These are phyloP conservation scores for Drosophila paranaensis DNA, from an alignment of 2,888 invertebrate species.

Conservation along the genomic window DNA sequence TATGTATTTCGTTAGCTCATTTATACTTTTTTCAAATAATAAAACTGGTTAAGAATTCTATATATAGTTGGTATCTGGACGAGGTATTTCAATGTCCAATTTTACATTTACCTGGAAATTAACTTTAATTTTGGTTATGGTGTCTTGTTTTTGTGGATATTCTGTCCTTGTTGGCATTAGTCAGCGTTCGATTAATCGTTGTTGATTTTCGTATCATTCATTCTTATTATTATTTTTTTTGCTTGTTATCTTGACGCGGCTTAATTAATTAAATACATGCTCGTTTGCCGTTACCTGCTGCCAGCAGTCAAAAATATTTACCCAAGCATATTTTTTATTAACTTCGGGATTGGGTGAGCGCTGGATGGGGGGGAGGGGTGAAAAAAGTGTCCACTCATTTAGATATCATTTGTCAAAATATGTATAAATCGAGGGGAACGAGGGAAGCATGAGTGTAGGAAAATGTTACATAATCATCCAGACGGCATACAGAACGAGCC, in stretches of 20 bases:
- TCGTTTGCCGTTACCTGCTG: constrained; percentile 39
- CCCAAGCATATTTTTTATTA: constrained; percentile 47
- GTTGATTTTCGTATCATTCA: constrained; percentile 34
- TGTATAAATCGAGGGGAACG: constrained; percentile 61
- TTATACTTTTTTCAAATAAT: too few species aligned
- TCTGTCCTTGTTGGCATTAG: constrained; percentile 27
- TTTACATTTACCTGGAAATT: neutral
- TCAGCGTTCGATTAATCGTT: constrained; percentile 37
- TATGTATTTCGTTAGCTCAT: too few species aligned
- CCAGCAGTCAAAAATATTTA: constrained; percentile 61
- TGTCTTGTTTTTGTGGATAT: neutral
- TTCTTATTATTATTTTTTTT: constrained; percentile 5
- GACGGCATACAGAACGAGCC: constrained; percentile 55
- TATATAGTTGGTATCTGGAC: too few species aligned
- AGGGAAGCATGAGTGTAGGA: constrained; percentile 31
- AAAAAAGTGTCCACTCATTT: constrained; percentile 74
- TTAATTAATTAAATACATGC: constrained; percentile 68
- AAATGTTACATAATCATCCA: constrained; percentile 74
- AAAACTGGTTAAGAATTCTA: too few species aligned
- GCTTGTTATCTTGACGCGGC: constrained; percentile 59
- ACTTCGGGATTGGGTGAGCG: constrained; percentile 13
- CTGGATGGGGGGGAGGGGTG: neutral
- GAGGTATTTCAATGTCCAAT: neutral
- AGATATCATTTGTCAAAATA: constrained; percentile 80
- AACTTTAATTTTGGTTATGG: too few species aligned